Percentiles rank a stretch among this genome's conserved stretches.
Evolutionary conservation across 2,797 vertebrate genomes (phyloP).

Genomic region (Moxostoma hubbsi): DNA sequence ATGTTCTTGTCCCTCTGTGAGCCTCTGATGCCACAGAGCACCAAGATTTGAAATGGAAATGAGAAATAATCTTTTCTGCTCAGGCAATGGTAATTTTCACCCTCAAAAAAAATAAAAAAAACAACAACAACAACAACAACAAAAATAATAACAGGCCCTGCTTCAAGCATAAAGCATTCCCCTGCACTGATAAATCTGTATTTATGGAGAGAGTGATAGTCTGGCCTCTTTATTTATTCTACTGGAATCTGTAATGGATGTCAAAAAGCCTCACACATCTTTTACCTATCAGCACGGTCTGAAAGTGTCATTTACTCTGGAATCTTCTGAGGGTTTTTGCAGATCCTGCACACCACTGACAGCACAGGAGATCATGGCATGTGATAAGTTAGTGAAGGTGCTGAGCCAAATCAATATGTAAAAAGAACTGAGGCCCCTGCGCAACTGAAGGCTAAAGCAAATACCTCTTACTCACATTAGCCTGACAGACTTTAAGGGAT

Average conservation of each 20-base stretch:
- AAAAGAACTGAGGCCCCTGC: constrained; percentile 30
- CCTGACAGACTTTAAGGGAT: constrained; percentile 15
- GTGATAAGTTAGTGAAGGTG: constrained; percentile 41
- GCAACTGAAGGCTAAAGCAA: constrained; percentile 17
- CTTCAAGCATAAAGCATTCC: background rate
- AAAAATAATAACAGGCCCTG: constrained; percentile 2
- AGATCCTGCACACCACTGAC: constrained; percentile 47
- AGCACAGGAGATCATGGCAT: constrained; percentile 49
- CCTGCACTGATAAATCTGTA: background rate
- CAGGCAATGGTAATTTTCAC: constrained; percentile 42
- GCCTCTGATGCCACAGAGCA: constrained; percentile 39
- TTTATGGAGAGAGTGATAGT: constrained; percentile 5
- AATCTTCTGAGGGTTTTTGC: constrained; percentile 46
- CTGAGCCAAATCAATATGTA: constrained; percentile 37
- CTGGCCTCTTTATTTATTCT: constrained; percentile 7
- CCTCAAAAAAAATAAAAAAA: constrained; percentile 28
- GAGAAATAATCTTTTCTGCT: constrained; percentile 57
- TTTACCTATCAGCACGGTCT: constrained; percentile 34
- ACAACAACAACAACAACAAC: background rate
- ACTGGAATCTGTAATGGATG: constrained; percentile 22
- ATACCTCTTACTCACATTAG: constrained; percentile 16
- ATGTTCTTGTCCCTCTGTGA: constrained; percentile 19
- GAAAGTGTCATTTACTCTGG: constrained; percentile 40
- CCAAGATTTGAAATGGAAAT: constrained; percentile 58
- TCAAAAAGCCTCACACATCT: constrained; percentile 37